These are phyloP conservation scores for Hydrolagus affinis DNA, from an alignment of 2,113 vertebrate species.

Conservation along the genomic window DNA sequence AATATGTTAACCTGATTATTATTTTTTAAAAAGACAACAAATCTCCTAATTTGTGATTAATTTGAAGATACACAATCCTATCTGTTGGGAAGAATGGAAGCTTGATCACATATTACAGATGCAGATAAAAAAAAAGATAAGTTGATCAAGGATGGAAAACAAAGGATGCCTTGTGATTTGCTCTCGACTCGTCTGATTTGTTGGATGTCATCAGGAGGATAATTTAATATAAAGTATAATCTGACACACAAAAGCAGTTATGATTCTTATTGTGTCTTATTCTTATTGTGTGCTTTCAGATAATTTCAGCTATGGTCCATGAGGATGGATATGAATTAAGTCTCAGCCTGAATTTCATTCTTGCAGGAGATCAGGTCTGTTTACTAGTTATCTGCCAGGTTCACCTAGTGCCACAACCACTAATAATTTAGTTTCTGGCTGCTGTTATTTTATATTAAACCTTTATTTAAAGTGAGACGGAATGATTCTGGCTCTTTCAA, in stretches of 20 bases:
- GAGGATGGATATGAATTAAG: slow-evolving; percentile 70
- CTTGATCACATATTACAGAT: not conserved
- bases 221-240: not conserved
- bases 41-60: not conserved
- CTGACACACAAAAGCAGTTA: not conserved
- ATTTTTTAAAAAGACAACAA: not conserved
- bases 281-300: slow-evolving; percentile 50
- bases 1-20: not conserved
- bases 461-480: not conserved
- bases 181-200: not conserved
- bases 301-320: slow-evolving; percentile 68
- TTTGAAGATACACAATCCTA: not conserved
- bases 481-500: not conserved
- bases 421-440: not conserved
- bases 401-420: not conserved
- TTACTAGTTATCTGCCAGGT: not conserved
- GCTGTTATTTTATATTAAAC: not conserved
- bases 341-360: slow-evolving; percentile 69
- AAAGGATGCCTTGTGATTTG: not conserved
- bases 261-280: not conserved
- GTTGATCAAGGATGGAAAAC: not conserved
- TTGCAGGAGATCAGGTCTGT: slow-evolving; percentile 58
- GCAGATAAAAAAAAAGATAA: not conserved
- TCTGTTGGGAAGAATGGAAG: not conserved
- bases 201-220: not conserved